Evolutionary conservation across 37 sponge, comb jelly and placozoan species (phyloP), one percentile per base, ranked within the genome.

Genomic region (Dysidea cf. avara): DNA sequence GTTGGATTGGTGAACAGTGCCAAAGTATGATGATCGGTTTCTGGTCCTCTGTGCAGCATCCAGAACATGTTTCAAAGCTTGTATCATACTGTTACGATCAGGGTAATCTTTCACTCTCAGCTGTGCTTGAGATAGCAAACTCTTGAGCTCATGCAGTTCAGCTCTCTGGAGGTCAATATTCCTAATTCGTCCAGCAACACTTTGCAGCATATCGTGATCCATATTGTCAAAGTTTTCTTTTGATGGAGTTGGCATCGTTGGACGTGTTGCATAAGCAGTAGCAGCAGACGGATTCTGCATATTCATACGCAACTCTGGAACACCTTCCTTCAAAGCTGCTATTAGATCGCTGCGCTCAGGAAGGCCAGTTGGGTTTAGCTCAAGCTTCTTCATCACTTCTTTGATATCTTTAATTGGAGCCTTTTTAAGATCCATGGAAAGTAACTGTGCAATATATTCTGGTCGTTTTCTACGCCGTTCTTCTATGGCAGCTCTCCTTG

Each of bases 311-410:
- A 83, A 61, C 55, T 75, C 76, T 18, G 90, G 90, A 18, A 89
- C 80, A 47, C 62, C 79, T 2, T 54, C 73, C 3, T 64, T 66
- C 40, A 89, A 59, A 56, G 72, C 80, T 51, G 75, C 52, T 61
- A 84, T 75, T 28, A 77, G 61, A 49, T 89, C 90, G 14, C 18
- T 31, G 24, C 68, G 74, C 53, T 69, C 68, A 26, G 75, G 66
- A 35, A 68, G 69, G 39, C 80, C 90, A 17, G 39, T 71, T n/a
- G 67, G 26, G 59, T 76, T 74, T 16, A 89, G 50, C 14, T 76
- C 81, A 57, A 89, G 36, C 48, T 83, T 77, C 21, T 47, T 48
- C 90, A 89, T 89, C 40, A 82, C 64, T 12, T 32, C 66, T 61
- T 89, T 89, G 24, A 84, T 75, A 39, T 75, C 81, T 33, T 48